These are phyloP conservation scores for Ptychochromis oligacanthus DNA, from an alignment of 2,113 vertebrate species.

Conservation along the genomic window DNA sequence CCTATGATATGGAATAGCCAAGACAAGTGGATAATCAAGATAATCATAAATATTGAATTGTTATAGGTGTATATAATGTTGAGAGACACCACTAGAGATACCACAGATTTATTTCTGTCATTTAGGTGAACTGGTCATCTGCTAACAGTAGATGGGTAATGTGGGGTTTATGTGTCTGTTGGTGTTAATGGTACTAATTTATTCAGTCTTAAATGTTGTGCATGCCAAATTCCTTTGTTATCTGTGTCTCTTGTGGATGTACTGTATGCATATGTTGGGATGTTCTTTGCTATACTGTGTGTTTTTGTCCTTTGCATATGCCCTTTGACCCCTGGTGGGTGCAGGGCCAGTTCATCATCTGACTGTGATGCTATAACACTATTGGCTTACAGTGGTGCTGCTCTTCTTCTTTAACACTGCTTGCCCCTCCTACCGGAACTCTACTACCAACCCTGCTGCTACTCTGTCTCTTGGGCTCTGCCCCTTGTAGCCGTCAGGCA, in stretches of 20 bases:
- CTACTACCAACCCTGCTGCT: constrained; percentile 67
- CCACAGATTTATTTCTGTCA: background rate
- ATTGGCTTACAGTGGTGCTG: constrained; percentile 96
- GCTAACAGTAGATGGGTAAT: background rate
- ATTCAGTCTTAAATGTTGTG: constrained; percentile 26
- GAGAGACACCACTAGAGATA: background rate
- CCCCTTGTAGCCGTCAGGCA: constrained; percentile 93
- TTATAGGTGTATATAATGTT: background rate
- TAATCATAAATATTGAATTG: background rate
- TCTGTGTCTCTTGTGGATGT: constrained; percentile 8
- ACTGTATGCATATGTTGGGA: background rate
- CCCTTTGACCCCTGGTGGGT: constrained; percentile 73
- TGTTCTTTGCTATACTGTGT: constrained; percentile 49
- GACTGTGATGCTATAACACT: constrained; percentile 90
- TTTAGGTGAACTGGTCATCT: background rate
- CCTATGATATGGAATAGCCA: background rate
- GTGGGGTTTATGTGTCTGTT: constrained; percentile 10
- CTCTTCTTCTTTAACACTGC: constrained; percentile 98
- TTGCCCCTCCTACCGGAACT: constrained; percentile 88
- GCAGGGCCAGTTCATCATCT: constrained; percentile 79
- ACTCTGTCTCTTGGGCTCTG: constrained; percentile 78
- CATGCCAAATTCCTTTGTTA: constrained; percentile 47
- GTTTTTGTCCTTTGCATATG: constrained; percentile 49
- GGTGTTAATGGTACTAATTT: constrained; percentile 35
- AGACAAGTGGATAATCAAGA: background rate